Conservation (phyloP, 2,888 invertebrate species). For the Eupithecia inturbata region DNA sequence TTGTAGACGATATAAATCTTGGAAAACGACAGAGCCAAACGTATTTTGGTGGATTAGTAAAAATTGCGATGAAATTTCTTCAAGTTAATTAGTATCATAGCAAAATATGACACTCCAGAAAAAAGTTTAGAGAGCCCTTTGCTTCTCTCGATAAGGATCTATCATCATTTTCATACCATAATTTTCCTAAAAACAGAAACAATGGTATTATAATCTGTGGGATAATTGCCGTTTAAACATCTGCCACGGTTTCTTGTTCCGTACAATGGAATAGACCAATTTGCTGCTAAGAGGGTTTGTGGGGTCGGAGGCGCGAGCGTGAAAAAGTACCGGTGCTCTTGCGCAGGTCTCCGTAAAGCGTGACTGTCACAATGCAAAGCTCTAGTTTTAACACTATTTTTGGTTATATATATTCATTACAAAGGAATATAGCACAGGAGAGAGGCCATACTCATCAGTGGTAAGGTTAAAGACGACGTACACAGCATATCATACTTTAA, state of each 20-base stretch:
- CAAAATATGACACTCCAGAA: background rate
- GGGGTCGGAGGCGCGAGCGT: constrained; percentile 54
- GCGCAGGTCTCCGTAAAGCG: constrained; percentile 44
- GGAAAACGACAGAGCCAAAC: constrained; percentile 8
- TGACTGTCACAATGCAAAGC: constrained; percentile 41
- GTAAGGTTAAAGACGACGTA: background rate
- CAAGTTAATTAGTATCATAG: background rate
- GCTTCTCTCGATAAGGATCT: background rate
- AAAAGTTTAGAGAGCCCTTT: background rate
- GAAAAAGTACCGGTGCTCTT: constrained; percentile 58
- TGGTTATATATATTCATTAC: background rate
- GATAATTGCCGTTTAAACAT: constrained; percentile 40
- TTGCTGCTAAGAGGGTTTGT: constrained; percentile 55
- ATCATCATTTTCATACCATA: background rate
- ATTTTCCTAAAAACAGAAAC: background rate
- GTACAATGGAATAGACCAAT: constrained; percentile 64
- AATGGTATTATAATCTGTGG: background rate
- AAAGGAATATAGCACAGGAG: background rate
- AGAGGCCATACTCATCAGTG: background rate
- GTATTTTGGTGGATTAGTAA: background rate
- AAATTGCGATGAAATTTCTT: background rate
- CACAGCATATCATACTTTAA: background rate
- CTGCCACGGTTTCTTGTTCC: constrained; percentile 64
- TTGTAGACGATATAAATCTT: constrained; percentile 5
- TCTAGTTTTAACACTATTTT: constrained; percentile 10